Evolutionary conservation across 2,888 invertebrate genomes (phyloP).

Genomic region (Drosophila vallismaia): DNA sequence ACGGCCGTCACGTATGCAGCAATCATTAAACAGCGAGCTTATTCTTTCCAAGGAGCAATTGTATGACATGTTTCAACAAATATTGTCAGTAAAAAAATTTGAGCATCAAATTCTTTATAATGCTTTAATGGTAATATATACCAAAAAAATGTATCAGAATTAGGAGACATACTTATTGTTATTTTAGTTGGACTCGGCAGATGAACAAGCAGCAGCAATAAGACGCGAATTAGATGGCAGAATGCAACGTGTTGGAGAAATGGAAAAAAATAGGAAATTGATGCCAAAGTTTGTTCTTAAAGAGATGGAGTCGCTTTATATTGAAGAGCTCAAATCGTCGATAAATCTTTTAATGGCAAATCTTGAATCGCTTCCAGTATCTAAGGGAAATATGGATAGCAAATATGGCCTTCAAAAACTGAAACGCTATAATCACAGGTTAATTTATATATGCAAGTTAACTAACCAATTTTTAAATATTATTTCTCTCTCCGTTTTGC

Average conservation of each 20-base stretch:
- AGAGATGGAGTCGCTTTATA: constrained; percentile 99
- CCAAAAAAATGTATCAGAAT: background rate
- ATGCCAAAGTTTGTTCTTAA: constrained; percentile 99
- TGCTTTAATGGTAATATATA: constrained; percentile 92
- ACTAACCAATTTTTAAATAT: constrained; percentile 1
- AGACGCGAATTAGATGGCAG: constrained; percentile 98
- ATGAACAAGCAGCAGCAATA: constrained; percentile 99
- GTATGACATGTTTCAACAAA: constrained; percentile 99
- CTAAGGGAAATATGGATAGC: constrained; percentile 98
- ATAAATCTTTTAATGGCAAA: constrained; percentile 99
- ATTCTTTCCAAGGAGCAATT: constrained; percentile 99
- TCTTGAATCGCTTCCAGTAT: constrained; percentile 98
- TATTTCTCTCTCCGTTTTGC: constrained; percentile 16
- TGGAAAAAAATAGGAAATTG: constrained; percentile 98
- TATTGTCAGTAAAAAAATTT: constrained; percentile 99
- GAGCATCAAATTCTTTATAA: constrained; percentile 99
- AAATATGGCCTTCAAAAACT: constrained; percentile 99
- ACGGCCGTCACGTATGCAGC: constrained; percentile 93
- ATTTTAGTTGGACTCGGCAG: constrained; percentile 97
- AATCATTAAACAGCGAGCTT: constrained; percentile 95
- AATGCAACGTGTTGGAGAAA: constrained; percentile 97
- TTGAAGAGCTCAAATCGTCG: constrained; percentile 98
- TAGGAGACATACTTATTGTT: background rate
- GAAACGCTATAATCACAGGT: constrained; percentile 99
- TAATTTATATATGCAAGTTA: constrained; percentile 61